phyloP scores from a whole-genome alignment of 2,113 vertebrate genomes.

The Tretioscincus oriximinensis region DNA sequence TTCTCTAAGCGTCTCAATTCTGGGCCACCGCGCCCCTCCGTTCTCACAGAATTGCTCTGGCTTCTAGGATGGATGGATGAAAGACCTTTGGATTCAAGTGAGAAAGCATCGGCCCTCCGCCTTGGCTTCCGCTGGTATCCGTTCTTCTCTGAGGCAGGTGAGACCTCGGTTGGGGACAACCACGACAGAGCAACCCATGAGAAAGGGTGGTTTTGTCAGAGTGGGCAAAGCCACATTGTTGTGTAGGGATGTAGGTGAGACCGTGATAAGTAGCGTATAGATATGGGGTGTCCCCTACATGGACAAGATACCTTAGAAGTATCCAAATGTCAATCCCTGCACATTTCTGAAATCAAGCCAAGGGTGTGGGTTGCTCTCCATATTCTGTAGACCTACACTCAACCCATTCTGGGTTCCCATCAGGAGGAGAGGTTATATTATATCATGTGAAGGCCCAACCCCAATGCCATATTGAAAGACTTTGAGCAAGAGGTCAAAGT shows the following conservation, averaged over 20 bases:
- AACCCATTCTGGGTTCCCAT: too few relatives aligned
- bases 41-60: neutral
- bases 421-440: too few relatives aligned
- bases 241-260: neutral
- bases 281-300: neutral
- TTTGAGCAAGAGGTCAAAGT: too few relatives aligned
- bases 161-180: neutral
- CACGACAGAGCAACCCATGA: neutral
- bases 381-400: too few relatives aligned
- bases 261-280: neutral
- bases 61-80: conserved; percentile 24
- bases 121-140: conserved; percentile 19
- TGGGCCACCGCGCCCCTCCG: neutral
- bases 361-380: too few relatives aligned
- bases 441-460: too few relatives aligned
- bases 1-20: too few relatives aligned
- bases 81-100: conserved; percentile 8
- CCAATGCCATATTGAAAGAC: too few relatives aligned
- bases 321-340: too few relatives aligned
- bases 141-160: neutral
- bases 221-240: neutral
- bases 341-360: too few relatives aligned
- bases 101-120: neutral
- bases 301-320: too few relatives aligned
- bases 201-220: neutral